Conservation (phyloP, 2,113 vertebrate species). For the Onychostruthus taczanowskii region DNA sequence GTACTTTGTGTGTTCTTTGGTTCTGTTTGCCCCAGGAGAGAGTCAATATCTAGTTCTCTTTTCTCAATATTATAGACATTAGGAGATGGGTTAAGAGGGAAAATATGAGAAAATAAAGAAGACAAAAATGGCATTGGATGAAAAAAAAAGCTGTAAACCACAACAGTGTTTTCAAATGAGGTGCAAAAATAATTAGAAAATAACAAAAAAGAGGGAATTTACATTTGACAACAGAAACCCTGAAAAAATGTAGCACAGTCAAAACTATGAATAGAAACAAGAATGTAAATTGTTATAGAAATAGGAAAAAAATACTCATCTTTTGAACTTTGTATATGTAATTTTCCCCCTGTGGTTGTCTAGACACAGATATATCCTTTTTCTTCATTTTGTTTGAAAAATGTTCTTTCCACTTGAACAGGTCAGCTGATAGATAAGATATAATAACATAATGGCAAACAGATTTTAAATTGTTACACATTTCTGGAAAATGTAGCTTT, state of each 20-base stretch:
- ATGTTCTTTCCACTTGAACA: not conserved
- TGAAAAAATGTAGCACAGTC: not conserved
- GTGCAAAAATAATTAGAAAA: not conserved
- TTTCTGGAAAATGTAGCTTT: not conserved
- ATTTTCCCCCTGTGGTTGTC: not conserved
- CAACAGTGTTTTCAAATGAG: not conserved
- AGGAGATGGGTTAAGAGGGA: not conserved
- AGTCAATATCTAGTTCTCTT: not conserved
- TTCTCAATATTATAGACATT: not conserved
- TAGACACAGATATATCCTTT: not conserved
- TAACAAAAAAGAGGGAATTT: not conserved
- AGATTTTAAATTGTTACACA: not conserved
- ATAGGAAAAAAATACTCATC: not conserved
- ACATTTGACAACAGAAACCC: not conserved
- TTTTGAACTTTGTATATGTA: not conserved
- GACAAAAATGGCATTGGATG: not conserved
- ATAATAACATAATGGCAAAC: not conserved
- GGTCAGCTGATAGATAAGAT: not conserved
- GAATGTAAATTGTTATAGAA: not conserved
- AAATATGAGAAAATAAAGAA: not conserved
- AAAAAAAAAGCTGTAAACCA: not conserved
- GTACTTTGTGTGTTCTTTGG: not conserved
- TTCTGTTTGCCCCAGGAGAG: not conserved
- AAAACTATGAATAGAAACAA: not conserved
- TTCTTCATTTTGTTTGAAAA: not conserved